Conservation (phyloP, 1,140 invertebrate species). For the Pristionchus pacificus region DNA sequence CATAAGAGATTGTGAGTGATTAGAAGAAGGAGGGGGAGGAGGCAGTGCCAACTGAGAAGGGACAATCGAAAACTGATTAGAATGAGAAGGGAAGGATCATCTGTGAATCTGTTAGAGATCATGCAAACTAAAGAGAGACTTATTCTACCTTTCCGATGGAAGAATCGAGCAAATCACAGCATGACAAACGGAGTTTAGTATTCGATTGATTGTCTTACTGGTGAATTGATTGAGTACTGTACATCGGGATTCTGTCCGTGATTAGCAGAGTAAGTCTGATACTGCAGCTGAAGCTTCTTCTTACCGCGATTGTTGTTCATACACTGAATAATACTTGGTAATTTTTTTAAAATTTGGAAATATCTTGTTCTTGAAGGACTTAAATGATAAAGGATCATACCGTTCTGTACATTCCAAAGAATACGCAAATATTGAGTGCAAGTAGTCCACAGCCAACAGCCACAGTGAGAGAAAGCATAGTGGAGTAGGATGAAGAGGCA, state of each 20-base stretch:
- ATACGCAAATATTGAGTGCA: slow-evolving; percentile 83
- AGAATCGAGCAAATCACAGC: too few species aligned
- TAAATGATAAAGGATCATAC: background rate
- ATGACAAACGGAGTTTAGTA: too few species aligned
- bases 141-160: too few species aligned
- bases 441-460: slow-evolving; percentile 86
- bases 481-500: slow-evolving; percentile 72
- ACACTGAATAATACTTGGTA: slow-evolving; percentile 36
- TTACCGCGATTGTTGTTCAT: slow-evolving; percentile 18
- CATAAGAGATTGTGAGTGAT: background rate
- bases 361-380: background rate
- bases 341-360: background rate
- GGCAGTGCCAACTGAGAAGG: slow-evolving; percentile 36
- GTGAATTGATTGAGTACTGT: slow-evolving; percentile 36
- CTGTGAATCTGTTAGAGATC: too few species aligned
- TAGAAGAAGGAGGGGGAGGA: slow-evolving; percentile 30
- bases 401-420: slow-evolving; percentile 79
- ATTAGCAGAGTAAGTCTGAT: slow-evolving; percentile 48
- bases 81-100: background rate
- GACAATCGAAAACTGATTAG: slow-evolving; percentile 23
- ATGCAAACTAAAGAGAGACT: too few species aligned
- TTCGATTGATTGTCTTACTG: slow-evolving; percentile 22
- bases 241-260: slow-evolving; percentile 38
- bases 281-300: slow-evolving; percentile 50
- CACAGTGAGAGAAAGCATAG: slow-evolving; percentile 81